These are phyloP conservation scores for Nyctalus aviator DNA, from an alignment of 2,797 vertebrate genomes.

Conservation along the genomic window DNA sequence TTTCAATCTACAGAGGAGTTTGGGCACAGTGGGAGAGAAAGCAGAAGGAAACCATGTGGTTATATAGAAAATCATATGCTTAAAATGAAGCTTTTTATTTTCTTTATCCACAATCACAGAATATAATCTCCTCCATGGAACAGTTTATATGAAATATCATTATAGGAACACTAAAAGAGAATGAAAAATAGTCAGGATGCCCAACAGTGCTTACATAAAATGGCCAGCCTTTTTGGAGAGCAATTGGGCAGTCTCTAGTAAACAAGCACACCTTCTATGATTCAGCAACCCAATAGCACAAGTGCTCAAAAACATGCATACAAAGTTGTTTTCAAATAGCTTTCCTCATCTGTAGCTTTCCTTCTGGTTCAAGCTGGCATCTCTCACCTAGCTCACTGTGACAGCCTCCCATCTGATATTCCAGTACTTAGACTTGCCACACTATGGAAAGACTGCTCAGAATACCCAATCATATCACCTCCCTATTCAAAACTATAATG, in stretches of 20 bases:
- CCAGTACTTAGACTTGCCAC: background rate
- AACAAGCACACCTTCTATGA: conserved; percentile 11
- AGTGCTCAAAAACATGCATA: background rate
- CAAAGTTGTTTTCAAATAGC: background rate
- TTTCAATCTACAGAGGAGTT: background rate
- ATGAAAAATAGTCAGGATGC: background rate
- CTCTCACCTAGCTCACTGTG: background rate
- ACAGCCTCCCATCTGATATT: background rate
- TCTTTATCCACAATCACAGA: conserved; percentile 43
- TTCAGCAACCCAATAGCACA: background rate
- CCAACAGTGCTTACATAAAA: background rate
- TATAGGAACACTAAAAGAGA: background rate
- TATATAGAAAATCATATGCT: background rate
- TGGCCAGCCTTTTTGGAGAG: background rate
- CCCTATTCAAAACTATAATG: background rate
- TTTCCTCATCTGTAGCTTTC: background rate
- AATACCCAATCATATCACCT: background rate
- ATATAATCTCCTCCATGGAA: background rate
- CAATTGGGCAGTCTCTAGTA: background rate
- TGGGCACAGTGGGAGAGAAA: background rate
- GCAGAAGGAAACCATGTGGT: background rate
- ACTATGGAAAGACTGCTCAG: background rate
- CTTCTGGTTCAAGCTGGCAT: background rate
- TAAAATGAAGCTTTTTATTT: conserved; percentile 6
- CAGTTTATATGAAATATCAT: background rate